phyloP scores from a whole-genome alignment of 2,888 invertebrate genomes.

The Leucophenga maculata region DNA sequence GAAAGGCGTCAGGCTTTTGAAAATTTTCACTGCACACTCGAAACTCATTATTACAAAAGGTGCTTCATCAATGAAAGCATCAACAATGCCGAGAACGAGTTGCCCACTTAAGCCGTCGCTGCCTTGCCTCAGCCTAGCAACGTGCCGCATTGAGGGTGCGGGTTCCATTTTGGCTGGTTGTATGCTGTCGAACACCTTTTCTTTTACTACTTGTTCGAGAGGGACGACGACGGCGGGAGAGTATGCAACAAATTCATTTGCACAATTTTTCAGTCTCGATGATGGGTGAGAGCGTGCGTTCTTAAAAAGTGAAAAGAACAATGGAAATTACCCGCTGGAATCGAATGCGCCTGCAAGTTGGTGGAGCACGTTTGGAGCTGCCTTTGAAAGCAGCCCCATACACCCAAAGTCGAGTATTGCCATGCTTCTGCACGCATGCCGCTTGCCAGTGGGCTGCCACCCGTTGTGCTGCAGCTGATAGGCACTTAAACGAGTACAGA shows the following conservation, averaged over 20 bases:
- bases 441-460: background rate
- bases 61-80: conserved; percentile 56
- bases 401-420: background rate
- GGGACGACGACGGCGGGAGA: conserved; percentile 21
- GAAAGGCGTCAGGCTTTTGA: conserved; percentile 33
- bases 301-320: conserved; percentile 62
- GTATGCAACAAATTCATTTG: conserved; percentile 48
- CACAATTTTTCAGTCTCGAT: conserved; percentile 30
- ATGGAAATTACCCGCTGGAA: conserved; percentile 38
- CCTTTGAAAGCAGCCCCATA: background rate
- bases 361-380: no score
- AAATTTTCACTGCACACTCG: conserved; percentile 53
- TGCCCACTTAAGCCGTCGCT: conserved; percentile 57
- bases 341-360: background rate
- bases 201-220: conserved; percentile 1
- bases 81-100: conserved; percentile 29
- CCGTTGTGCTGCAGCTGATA: conserved; percentile 9
- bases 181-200: conserved; percentile 53
- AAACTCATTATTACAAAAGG: conserved; percentile 67
- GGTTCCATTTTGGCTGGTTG: background rate
- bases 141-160: background rate
- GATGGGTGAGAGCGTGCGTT: conserved; percentile 15
- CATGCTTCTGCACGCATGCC: conserved; percentile 27
- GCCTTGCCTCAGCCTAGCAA: background rate
- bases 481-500: conserved; percentile 13